Evolutionary conservation across 2,888 invertebrate species (phyloP), one percentile per base, ranked within the genome.

Genomic region (Elysia crispata): DNA sequence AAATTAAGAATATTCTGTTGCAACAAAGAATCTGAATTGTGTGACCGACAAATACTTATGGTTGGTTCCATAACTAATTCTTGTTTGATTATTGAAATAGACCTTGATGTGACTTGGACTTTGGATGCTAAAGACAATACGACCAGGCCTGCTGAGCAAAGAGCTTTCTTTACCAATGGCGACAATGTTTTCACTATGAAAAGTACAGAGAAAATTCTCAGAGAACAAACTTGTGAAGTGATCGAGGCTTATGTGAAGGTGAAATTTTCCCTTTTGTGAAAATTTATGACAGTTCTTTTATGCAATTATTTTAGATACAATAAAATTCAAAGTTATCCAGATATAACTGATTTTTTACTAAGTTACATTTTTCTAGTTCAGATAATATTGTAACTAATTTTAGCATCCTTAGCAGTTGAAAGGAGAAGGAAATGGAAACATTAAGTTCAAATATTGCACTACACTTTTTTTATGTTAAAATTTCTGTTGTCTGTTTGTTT

Each of bases 201-300:
- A 8, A 85, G 84, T 41, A 87, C 84, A 25, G 64, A 84, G 31
- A 84, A 82, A 31, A 82, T 23, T 23, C n/a, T 60, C 60, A 25
- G 15, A 23, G 23, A 60, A 41, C 41, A 41, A 41, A 6, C 41
- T 41, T 89, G 88, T 70, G 81, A 84, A 25, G 83, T 85, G 18
- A 84, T 86, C 23, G 84, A 85, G 76, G 88, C 86, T 25, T 89
- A 87, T 80, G 82, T 89, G 30, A 85, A 85, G 84, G 89, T 88
- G 79, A 81, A 86, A 1, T 57, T 11, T 18, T 49, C 30, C n/a
- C n/a, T n/a, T n/a, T n/a, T n/a, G n/a, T n/a, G 41, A 41, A 41
- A 23, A 23, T 6, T 20, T 67, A 67, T 15, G 28, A 6, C 67
- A 20, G 3, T 3, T 28, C 28, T 5, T 30, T 28, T 30, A 41